phyloP scores from a whole-genome alignment of 2,888 invertebrate genomes.

The Calliphora vomitoria region DNA sequence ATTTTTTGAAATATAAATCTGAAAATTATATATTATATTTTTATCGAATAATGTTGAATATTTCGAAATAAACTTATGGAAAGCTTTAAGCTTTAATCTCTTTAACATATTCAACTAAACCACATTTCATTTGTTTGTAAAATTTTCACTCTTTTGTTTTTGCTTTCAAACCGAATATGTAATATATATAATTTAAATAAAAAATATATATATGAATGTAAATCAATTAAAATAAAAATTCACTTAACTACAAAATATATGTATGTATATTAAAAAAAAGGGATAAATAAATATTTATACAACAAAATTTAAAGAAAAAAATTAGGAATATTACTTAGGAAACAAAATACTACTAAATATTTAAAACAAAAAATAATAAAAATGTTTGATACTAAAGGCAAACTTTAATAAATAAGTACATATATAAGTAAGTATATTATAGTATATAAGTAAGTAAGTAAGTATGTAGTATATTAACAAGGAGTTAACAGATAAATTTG shows the following conservation, averaged over 20 bases:
- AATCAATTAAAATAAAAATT: constrained; percentile 32
- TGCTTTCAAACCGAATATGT: neutral
- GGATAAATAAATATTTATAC: constrained; percentile 53
- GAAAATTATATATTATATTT: too few species aligned
- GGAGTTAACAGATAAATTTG: constrained; percentile 58
- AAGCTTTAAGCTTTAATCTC: too few species aligned
- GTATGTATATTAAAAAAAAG: constrained; percentile 39
- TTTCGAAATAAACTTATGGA: too few species aligned
- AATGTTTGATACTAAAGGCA: constrained; percentile 60
- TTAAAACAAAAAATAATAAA: constrained; percentile 36
- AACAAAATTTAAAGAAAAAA: constrained; percentile 52
- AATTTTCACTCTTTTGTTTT: neutral
- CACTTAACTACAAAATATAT: constrained; percentile 63
- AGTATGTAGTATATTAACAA: constrained; percentile 66
- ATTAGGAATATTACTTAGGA: constrained; percentile 55
- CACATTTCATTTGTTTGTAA: constrained; percentile 60
- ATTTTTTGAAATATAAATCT: too few species aligned
- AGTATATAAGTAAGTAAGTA: constrained; percentile 53
- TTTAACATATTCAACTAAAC: neutral
- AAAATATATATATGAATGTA: constrained; percentile 25
- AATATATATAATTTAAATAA: constrained; percentile 62
- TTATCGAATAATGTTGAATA: too few species aligned
- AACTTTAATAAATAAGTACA: constrained; percentile 36
- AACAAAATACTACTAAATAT: constrained; percentile 58
- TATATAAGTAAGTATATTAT: constrained; percentile 52